A percentile compares a stretch with the other conserved stretches of the same genome.
These are phyloP conservation scores for Brachyptera risi DNA, from an alignment of 2,888 invertebrate genomes.

Conservation along the genomic window DNA sequence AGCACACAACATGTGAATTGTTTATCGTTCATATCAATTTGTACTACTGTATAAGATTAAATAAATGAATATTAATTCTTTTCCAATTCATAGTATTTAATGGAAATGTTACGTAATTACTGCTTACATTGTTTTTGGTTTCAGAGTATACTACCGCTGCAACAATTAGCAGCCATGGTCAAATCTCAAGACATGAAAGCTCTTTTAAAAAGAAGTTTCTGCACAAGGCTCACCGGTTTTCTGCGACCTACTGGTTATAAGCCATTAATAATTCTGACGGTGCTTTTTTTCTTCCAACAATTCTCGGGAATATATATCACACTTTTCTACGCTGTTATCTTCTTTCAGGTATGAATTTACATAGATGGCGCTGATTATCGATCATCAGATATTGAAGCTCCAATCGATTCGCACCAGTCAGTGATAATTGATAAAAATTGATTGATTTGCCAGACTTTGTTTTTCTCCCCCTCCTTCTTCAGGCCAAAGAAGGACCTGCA, in stretches of 20 bases:
- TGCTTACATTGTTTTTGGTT: slow-evolving; percentile 30
- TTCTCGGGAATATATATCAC: slow-evolving; percentile 59
- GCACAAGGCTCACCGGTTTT: slow-evolving; percentile 46
- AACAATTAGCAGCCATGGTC: slow-evolving; percentile 49
- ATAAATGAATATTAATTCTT: too few species aligned
- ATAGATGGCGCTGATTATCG: too few species aligned
- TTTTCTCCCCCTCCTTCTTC: too few species aligned
- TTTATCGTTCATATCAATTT: too few species aligned
- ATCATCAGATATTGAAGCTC: too few species aligned
- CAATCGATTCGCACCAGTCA: too few species aligned
- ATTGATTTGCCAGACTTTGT: too few species aligned
- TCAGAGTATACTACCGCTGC: slow-evolving; percentile 49
- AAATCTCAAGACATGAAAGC: slow-evolving; percentile 51
- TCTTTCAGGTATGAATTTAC: slow-evolving; percentile 54
- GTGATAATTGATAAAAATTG: too few species aligned
- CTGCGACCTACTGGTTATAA: slow-evolving; percentile 56
- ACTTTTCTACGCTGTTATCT: slow-evolving; percentile 56
- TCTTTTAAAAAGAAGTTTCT: slow-evolving; percentile 38
- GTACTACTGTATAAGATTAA: too few species aligned
- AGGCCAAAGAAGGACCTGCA: too few species aligned
- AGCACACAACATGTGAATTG: too few species aligned
- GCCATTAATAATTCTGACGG: slow-evolving; percentile 52
- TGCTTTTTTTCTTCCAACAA: slow-evolving; percentile 56
- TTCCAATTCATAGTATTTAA: too few species aligned
- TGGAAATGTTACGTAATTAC: neutral